phyloP scores from a whole-genome alignment of 2,888 invertebrate species.

The Eugnorisma glareosa region DNA sequence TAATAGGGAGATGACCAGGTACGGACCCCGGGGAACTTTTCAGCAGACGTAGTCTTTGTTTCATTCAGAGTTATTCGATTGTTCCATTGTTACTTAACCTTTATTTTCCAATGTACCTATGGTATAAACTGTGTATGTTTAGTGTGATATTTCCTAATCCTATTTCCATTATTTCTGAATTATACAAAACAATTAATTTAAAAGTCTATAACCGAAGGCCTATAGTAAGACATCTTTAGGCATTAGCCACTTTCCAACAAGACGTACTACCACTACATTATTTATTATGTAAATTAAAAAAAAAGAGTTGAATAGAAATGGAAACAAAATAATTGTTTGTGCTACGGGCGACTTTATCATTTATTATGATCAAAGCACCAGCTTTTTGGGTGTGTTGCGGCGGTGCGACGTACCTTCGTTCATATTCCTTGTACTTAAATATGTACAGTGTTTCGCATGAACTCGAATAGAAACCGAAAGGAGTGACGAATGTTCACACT shows the following conservation, averaged over 20 bases:
- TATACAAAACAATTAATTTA: neutral
- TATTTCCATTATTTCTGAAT: too few species aligned
- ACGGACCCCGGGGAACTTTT: neutral
- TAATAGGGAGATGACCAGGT: neutral
- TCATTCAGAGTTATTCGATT: neutral
- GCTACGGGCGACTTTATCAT: conserved; percentile 20
- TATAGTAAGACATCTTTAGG: neutral
- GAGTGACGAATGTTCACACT: conserved; percentile 1
- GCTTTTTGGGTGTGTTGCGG: conserved; percentile 14
- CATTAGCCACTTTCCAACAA: neutral
- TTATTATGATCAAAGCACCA: conserved; percentile 44
- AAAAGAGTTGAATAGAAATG: conserved; percentile 17
- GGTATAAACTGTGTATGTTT: too few species aligned
- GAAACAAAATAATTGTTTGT: conserved; percentile 14
- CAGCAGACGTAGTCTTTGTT: neutral
- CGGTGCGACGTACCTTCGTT: neutral
- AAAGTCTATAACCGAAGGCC: neutral
- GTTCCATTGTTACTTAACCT: too few species aligned
- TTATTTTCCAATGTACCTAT: too few species aligned
- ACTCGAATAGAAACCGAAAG: conserved; percentile 10
- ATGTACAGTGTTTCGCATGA: conserved; percentile 22
- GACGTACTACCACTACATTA: neutral
- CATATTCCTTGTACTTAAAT: conserved; percentile 41
- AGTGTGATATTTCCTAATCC: too few species aligned
- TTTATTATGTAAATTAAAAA: too few species aligned